These are phyloP conservation scores for Nasonia giraulti DNA, from an alignment of 1,140 invertebrate species.

Conservation along the genomic window DNA sequence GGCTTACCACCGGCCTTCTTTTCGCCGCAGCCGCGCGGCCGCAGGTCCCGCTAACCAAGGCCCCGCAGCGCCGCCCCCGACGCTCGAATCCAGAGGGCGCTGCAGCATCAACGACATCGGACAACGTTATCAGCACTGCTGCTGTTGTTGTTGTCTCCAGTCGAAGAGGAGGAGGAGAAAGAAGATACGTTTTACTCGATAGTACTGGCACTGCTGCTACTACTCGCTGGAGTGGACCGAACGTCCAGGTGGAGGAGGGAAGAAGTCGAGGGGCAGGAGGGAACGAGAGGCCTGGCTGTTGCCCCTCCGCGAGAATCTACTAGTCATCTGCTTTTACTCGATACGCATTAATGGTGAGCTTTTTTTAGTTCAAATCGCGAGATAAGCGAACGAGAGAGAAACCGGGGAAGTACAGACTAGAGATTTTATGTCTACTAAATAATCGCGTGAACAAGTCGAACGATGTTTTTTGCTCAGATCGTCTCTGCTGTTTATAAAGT, in stretches of 20 bases:
- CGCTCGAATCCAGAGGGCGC: background rate
- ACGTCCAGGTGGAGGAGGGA: background rate
- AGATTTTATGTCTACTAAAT: too few species aligned
- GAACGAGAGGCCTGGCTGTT: background rate
- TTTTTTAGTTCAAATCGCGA: background rate
- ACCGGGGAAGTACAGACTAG: too few species aligned
- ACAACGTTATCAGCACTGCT: background rate
- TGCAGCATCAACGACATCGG: background rate
- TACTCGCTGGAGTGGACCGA: background rate
- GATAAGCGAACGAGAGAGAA: too few species aligned
- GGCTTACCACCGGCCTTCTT: slow-evolving; percentile 13
- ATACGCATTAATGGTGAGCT: slow-evolving; percentile 58
- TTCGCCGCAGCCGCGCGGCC: slow-evolving; percentile 24
- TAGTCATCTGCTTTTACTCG: slow-evolving; percentile 60
- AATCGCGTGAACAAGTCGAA: too few species aligned
- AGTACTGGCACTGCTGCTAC: background rate
- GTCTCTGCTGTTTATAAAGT: too few species aligned
- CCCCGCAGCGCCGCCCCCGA: background rate
- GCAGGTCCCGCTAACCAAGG: slow-evolving; percentile 22
- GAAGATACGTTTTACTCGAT: background rate
- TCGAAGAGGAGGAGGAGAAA: background rate
- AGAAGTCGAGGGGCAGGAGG: background rate
- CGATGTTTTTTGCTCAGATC: too few species aligned
- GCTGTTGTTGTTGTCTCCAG: background rate
- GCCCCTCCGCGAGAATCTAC: slow-evolving; percentile 43